Evolutionary conservation across 2,113 vertebrate genomes (phyloP), one percentile per base, ranked within the genome.

Genomic region (Alligator mississippiensis): DNA sequence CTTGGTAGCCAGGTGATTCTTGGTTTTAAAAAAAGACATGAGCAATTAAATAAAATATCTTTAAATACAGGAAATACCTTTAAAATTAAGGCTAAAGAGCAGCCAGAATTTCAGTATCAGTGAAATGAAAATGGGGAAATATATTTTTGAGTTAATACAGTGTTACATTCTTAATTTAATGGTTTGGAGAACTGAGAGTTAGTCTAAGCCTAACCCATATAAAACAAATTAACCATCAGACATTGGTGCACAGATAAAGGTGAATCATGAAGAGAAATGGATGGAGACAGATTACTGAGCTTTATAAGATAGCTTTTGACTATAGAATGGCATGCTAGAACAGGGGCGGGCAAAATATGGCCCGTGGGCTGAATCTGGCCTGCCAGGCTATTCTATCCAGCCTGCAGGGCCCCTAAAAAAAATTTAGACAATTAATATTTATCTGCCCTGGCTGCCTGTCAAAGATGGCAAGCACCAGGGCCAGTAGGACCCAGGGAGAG

Each of bases 171-270:
- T 94, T 93, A 80, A 59, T 95, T 88, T 86, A 92, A 7, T 92
- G 85, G 93, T 94, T 94, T 95, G 95, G 96, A 95, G 95, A 95
- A 91, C 94, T 93, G 86, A 81, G 93, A 88, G 91, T 91, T 75
- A 78, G 92, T 91, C 85, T 87, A 92, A 84, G 88, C 86, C 91
- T 82, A 88, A 96, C 14, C 81, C 86, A 94, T 47, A 90, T 93
- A 96, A 96, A 94, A 85, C 90, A 96, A 96, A 95, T 93, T 88
- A 95, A 90, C 64, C 92, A 77, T 94, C 94, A 96, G 91, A 90
- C 91, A 86, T 84, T 88, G 79, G 77, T 95, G 88, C 84, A 80
- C 91, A 95, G 88, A 93, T 93, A 91, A 89, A 94, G 88, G 89
- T 95, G 93, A 72, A 96, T 96, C 95, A 88, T 84, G 84, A 76